Conservation (phyloP, 2,888 invertebrate genomes). For the Philopedon plagiatum region DNA sequence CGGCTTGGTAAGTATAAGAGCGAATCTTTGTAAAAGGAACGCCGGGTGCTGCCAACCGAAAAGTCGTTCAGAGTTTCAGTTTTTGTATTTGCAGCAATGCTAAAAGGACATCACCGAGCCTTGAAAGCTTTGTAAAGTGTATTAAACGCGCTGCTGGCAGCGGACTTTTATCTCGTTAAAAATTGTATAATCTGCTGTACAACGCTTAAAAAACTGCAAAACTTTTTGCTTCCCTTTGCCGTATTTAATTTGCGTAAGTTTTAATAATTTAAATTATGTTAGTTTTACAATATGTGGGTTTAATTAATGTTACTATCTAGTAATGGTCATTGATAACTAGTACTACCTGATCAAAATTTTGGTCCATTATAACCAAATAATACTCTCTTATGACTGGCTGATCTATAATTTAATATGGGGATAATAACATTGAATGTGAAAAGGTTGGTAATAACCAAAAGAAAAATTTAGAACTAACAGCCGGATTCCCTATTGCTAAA, state of each 20-base stretch:
- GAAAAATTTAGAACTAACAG: too few relatives aligned
- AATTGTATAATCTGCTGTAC: conserved; percentile 58
- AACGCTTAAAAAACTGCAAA: conserved; percentile 28
- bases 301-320: too few relatives aligned
- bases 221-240: conserved; percentile 16
- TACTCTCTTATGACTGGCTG: too few relatives aligned
- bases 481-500: too few relatives aligned
- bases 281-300: not conserved
- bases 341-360: too few relatives aligned
- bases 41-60: conserved; percentile 57
- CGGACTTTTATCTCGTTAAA: conserved; percentile 64
- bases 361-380: too few relatives aligned
- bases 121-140: conserved; percentile 63
- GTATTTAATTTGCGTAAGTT: conserved; percentile 2
- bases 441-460: too few relatives aligned
- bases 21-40: conserved; percentile 57
- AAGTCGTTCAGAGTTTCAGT: conserved; percentile 59
- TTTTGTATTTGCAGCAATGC: conserved; percentile 60
- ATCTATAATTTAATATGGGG: too few relatives aligned
- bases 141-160: conserved; percentile 62
- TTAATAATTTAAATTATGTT: not conserved
- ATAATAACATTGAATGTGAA: too few relatives aligned
- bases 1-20: conserved; percentile 55
- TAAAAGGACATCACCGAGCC: conserved; percentile 62
- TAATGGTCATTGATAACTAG: too few relatives aligned